Percentiles rank a stretch among this genome's conserved stretches.
Evolutionary conservation across 1,140 invertebrate genomes (phyloP).

Genomic region (Hyphantria cunea): DNA sequence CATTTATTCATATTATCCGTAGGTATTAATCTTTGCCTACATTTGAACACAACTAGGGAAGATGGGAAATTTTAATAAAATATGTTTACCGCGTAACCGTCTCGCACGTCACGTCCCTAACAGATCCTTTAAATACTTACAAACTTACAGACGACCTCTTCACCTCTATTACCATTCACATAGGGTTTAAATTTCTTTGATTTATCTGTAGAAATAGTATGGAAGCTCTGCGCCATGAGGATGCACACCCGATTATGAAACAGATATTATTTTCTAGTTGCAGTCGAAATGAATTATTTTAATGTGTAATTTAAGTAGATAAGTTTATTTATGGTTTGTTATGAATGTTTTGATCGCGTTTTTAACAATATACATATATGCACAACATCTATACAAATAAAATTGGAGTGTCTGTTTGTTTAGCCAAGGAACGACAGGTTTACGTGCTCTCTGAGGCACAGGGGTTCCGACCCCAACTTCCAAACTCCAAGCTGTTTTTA

Average conservation of each 20-base stretch:
- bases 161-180: background rate
- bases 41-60: conserved; percentile 48
- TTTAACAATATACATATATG: background rate
- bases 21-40: conserved; percentile 40
- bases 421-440: too few species aligned
- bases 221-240: conserved; percentile 15
- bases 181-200: conserved; percentile 16
- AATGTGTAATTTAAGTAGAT: conserved; percentile 40
- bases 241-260: conserved; percentile 48
- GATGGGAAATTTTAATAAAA: conserved; percentile 73
- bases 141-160: conserved; percentile 13
- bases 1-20: too few species aligned
- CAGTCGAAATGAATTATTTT: conserved; percentile 45
- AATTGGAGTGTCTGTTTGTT: too few species aligned
- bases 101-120: conserved; percentile 39
- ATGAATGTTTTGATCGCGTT: background rate
- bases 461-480: too few species aligned
- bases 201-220: background rate
- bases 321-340: conserved; percentile 9
- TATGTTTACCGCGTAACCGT: conserved; percentile 65
- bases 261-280: conserved; percentile 51
- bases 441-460: too few species aligned
- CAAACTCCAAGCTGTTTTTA: too few species aligned
- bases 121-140: conserved; percentile 30
- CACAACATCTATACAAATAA: too few species aligned